Percentiles rank a stretch among this genome's conserved stretches.
phyloP scores from a whole-genome alignment of 2,888 invertebrate genomes.

The Sericinus montela region DNA sequence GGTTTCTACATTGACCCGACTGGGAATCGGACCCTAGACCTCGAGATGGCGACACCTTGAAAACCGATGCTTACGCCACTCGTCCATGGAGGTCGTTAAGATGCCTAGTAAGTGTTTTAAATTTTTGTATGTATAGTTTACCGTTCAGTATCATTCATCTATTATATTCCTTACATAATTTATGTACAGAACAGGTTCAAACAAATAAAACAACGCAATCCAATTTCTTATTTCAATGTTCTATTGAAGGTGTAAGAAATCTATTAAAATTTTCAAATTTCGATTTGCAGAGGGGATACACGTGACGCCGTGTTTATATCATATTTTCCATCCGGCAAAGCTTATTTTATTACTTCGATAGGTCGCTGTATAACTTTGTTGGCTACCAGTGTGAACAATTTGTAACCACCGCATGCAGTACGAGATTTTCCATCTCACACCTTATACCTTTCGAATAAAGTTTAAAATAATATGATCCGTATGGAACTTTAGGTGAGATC shows the following conservation, averaged over 20 bases:
- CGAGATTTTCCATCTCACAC: constrained; percentile 20
- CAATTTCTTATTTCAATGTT: not conserved
- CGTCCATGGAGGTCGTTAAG: too few species aligned
- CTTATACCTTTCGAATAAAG: constrained; percentile 22
- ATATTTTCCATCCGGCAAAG: constrained; percentile 53
- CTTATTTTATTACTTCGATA: constrained; percentile 59
- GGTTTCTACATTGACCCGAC: too few species aligned
- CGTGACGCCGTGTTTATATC: constrained; percentile 49
- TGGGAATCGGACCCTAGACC: too few species aligned
- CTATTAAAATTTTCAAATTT: constrained; percentile 19
- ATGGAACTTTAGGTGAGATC: constrained; percentile 42
- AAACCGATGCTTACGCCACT: too few species aligned
- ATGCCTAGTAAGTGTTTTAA: not conserved
- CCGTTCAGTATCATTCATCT: too few species aligned
- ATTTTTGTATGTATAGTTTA: not conserved
- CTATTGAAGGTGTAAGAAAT: constrained; percentile 1
- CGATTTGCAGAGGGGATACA: constrained; percentile 17
- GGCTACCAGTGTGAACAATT: constrained; percentile 40
- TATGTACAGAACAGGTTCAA: too few species aligned
- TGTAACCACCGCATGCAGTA: constrained; percentile 31
- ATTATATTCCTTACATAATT: too few species aligned
- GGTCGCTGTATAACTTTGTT: constrained; percentile 39
- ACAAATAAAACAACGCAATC: not conserved
- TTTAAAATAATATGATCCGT: constrained; percentile 24
- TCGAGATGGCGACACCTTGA: too few species aligned